These are phyloP conservation scores for Seriola aureovittata DNA, from an alignment of 2,113 vertebrate genomes.

Conservation along the genomic window DNA sequence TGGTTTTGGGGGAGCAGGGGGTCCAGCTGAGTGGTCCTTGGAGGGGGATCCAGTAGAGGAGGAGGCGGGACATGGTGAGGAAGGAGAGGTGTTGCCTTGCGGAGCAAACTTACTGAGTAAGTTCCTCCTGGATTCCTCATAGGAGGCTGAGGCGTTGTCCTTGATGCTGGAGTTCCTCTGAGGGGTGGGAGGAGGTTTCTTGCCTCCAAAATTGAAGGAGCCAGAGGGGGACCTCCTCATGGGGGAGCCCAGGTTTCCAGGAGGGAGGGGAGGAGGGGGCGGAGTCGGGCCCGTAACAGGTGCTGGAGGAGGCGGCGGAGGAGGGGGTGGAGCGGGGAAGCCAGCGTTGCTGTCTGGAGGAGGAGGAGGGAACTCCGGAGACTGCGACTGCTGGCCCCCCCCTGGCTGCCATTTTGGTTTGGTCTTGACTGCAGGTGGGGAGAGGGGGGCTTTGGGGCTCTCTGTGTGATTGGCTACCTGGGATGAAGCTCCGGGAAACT, in stretches of 20 bases:
- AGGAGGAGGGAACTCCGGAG: slow-evolving; percentile 86
- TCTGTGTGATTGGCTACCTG: slow-evolving; percentile 69
- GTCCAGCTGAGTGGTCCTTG: slow-evolving; percentile 87
- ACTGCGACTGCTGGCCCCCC: slow-evolving; percentile 82
- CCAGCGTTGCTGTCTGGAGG: slow-evolving; percentile 79
- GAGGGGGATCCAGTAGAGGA: slow-evolving; percentile 81
- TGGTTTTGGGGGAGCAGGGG: slow-evolving; percentile 93
- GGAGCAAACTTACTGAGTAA: slow-evolving; percentile 93
- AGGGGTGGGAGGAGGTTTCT: slow-evolving; percentile 93
- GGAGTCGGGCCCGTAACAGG: slow-evolving; percentile 78
- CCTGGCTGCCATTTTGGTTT: slow-evolving; percentile 95
- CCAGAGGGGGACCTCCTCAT: slow-evolving; percentile 82
- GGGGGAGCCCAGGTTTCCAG: slow-evolving; percentile 83
- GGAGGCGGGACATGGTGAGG: slow-evolving; percentile 73
- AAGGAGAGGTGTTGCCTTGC: slow-evolving; percentile 56
- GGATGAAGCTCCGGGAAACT: slow-evolving; percentile 88
- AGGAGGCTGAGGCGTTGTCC: slow-evolving; percentile 83
- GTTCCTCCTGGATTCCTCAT: slow-evolving; percentile 90
- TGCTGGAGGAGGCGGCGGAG: slow-evolving; percentile 69
- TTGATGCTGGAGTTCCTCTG: slow-evolving; percentile 94
- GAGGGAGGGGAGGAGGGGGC: slow-evolving; percentile 81
- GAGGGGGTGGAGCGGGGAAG: slow-evolving; percentile 74
- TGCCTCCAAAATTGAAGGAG: slow-evolving; percentile 83
- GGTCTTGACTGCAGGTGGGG: slow-evolving; percentile 93
- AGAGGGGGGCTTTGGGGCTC: slow-evolving; percentile 85